Evolutionary conservation across 1,140 invertebrate genomes (phyloP), one percentile per base, ranked within the genome.

Genomic region (Aradophagus sp.): DNA sequence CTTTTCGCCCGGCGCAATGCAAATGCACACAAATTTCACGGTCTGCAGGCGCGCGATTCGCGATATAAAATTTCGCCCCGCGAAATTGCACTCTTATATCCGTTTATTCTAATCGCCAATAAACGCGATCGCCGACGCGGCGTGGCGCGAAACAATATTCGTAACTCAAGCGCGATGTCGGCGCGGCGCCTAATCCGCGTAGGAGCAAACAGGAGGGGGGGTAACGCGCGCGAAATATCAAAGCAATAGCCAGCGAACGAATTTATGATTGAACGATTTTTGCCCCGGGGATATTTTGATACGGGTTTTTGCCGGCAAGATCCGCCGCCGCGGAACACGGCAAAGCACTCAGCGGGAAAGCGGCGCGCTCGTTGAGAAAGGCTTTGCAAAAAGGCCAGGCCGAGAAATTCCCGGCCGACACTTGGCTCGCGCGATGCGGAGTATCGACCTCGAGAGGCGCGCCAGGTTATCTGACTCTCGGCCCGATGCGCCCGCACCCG

Each of bases 401-500:
- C 44, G 50, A 16, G 34, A 55, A 42, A 73, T 65, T 73, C 65
- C 70, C n/a, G n/a, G n/a, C 27, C 70, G 62, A 63, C 62, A 67
- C 70, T 63, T 53, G 52, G 45, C 39, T 63, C 36, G 52, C 36
- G 52, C 73, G 68, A 77, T 75, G 74, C 67, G 62, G 53, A 73
- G 66, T 71, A 71, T 66, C 70, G 74, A 78, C 70, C 74, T 69
- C 45, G 16, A 23, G 4, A 47, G 19, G 58, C 72, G 56, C 71
- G 59, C 75, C 71, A 69, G 78, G 75, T 80, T 80, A 80, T 80
- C 78, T 62, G 67, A 63, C 70, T 77, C 75, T 78, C 74, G 67
- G 72, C 58, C 77, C 70, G 74, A 59, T 73, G 77, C 48, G 42
- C 35, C 41, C 61, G 41, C 50, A 35, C 42, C 5, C 10, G 14